These are phyloP conservation scores for Podilymbus podiceps DNA, from an alignment of 2,113 vertebrate genomes.

Conservation along the genomic window DNA sequence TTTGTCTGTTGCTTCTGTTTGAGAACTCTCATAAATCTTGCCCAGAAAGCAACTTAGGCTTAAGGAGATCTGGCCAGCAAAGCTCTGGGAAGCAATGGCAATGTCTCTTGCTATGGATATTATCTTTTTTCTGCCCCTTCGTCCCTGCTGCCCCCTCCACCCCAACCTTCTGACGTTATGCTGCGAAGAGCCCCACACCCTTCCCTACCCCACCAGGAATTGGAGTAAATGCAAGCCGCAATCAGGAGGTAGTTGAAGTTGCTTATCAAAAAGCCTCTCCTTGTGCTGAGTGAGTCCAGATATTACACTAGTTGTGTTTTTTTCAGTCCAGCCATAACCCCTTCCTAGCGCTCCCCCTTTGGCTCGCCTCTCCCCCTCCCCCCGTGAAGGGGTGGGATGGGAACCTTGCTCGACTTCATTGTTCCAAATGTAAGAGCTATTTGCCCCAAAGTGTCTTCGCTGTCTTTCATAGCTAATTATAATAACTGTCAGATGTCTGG, in stretches of 20 bases:
- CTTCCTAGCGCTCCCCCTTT: neutral
- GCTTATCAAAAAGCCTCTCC: conserved; percentile 36
- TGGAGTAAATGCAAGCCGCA: conserved; percentile 14
- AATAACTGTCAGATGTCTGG: conserved; percentile 85
- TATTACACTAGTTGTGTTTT: conserved; percentile 12
- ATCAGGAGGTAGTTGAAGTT: conserved; percentile 39
- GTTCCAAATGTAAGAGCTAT: conserved; percentile 74
- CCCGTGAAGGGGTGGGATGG: conserved; percentile 62
- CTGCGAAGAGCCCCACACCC: conserved; percentile 54
- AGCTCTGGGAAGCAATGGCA: conserved; percentile 29
- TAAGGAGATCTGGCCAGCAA: conserved; percentile 2
- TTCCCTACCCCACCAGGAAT: conserved; percentile 60
- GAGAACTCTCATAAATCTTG: conserved; percentile 73
- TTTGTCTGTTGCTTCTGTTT: conserved; percentile 72
- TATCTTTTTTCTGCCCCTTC: conserved; percentile 38
- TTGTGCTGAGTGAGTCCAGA: neutral
- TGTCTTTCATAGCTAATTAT: conserved; percentile 78
- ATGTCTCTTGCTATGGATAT: neutral
- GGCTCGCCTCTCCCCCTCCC: conserved; percentile 23
- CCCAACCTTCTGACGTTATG: conserved; percentile 23
- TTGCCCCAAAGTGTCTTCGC: conserved; percentile 75
- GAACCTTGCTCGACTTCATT: conserved; percentile 75
- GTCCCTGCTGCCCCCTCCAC: neutral
- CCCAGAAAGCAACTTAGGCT: conserved; percentile 60
- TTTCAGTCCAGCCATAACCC: conserved; percentile 31